Conservation (phyloP, 2,888 invertebrate species). For the Cataglyphis rosenhaueri region DNA sequence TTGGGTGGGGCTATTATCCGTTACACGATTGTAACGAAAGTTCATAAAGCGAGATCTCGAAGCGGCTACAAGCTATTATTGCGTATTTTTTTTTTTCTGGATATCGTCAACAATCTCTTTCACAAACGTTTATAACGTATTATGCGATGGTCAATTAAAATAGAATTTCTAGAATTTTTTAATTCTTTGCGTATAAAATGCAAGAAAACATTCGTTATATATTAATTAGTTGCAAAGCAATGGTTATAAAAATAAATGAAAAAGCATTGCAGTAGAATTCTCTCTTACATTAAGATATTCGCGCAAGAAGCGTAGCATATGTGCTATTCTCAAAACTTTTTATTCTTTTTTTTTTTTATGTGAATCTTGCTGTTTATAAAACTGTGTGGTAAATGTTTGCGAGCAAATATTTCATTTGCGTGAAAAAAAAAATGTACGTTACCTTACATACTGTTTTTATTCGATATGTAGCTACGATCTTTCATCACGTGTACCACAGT, state of each 20-base stretch:
- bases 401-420: neutral
- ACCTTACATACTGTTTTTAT: neutral
- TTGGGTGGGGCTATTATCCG: conserved; percentile 35
- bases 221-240: neutral
- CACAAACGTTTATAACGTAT: neutral
- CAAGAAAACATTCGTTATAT: neutral
- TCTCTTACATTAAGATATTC: neutral
- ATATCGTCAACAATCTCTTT: neutral
- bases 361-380: neutral
- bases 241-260: neutral
- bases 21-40: conserved; percentile 19
- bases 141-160: neutral
- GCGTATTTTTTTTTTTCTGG: neutral
- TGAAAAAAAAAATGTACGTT: neutral
- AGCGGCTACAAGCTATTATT: neutral
- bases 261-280: neutral
- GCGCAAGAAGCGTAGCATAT: neutral
- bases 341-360: neutral
- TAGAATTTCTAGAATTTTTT: neutral
- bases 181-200: neutral
- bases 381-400: conserved; percentile 2
- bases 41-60: conserved; percentile 12
- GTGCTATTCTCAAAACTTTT: neutral
- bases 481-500: neutral
- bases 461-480: neutral